Evolutionary conservation across 1,140 invertebrate species (phyloP), one percentile per base, ranked within the genome.

Genomic region (Bombus terrestris): DNA sequence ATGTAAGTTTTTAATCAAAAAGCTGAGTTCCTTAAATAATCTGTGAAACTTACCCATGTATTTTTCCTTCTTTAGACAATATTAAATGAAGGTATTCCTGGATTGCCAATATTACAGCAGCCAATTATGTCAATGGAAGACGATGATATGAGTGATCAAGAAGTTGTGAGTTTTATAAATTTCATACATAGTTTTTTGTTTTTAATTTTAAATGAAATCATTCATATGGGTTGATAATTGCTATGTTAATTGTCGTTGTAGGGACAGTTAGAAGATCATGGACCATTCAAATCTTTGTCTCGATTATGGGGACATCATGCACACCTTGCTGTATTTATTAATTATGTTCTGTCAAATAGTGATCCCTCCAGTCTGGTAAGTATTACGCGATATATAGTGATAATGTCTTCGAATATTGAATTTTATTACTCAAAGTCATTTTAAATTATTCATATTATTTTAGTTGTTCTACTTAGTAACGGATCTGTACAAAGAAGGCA

Each of bases 51-150:
- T 64, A 32, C 4, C 28, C 18, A 64, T 53, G 2, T 68, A n/a
- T 43, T 43, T 81, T 37, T 57, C 28, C 15, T 15, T 47, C 18
- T 59, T 89, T 86, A 91, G 81, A 82, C 86, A 59, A 77, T 71
- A 84, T 47, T 89, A 78, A 92, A 93, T 88, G 91, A 92, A 76
- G 90, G 86, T 83, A 94, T 90, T 92, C 90, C 94, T 80, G 94
- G 94, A 83, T 83, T 93, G 75, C 92, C 93, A 89, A 92, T 93
- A 90, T 94, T 94, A 85, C 97, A 98, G 91, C 96, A 97, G 91
- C 96, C 97, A 57, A 99, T 99, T 74, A 98, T 99, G 91, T 98
- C 98, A 39, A 99, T 99, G 98, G 98, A 99, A 94, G 98, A 99
- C 93, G 98, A 99, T 92, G 98, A 99, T 91, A 97, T 98, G 85